phyloP scores from a whole-genome alignment of 2,113 vertebrate genomes.

The Pogona vitticeps region DNA sequence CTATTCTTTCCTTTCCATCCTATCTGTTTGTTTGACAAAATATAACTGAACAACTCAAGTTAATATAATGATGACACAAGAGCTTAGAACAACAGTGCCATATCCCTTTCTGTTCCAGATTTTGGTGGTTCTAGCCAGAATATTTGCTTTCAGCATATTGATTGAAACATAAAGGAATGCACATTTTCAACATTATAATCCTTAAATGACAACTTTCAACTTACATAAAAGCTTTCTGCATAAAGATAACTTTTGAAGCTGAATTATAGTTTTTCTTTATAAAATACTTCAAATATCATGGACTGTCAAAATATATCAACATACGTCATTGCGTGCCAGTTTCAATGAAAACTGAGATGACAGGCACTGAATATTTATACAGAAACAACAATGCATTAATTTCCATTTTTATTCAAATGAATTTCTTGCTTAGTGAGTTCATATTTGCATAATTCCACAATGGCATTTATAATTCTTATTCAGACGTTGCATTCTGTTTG shows the following conservation, averaged over 20 bases:
- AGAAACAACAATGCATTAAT: constrained; percentile 28
- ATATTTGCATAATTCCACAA: constrained; percentile 26
- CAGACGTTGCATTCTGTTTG: background rate
- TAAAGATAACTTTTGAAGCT: constrained; percentile 37
- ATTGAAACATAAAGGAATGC: background rate
- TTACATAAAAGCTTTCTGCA: constrained; percentile 7
- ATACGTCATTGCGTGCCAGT: constrained; percentile 1
- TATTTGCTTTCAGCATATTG: background rate
- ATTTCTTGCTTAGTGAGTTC: constrained; percentile 3
- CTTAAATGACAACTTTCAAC: constrained; percentile 8
- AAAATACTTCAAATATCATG: constrained; percentile 5
- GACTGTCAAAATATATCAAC: constrained; percentile 14
- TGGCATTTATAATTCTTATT: constrained; percentile 5
- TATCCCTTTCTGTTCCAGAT: background rate
- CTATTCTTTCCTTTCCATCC: background rate
- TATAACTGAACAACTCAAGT: background rate
- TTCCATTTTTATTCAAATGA: constrained; percentile 34
- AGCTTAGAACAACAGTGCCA: background rate
- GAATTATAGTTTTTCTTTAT: constrained; percentile 22
- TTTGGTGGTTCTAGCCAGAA: background rate
- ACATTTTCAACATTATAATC: constrained; percentile 9
- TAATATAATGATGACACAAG: background rate
- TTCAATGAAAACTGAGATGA: constrained; percentile 10
- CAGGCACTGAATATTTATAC: constrained; percentile 24
- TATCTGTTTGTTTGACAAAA: background rate